Evolutionary conservation across 2,797 vertebrate genomes (phyloP), one percentile per base, ranked within the genome.

Genomic region (Periparus ater): DNA sequence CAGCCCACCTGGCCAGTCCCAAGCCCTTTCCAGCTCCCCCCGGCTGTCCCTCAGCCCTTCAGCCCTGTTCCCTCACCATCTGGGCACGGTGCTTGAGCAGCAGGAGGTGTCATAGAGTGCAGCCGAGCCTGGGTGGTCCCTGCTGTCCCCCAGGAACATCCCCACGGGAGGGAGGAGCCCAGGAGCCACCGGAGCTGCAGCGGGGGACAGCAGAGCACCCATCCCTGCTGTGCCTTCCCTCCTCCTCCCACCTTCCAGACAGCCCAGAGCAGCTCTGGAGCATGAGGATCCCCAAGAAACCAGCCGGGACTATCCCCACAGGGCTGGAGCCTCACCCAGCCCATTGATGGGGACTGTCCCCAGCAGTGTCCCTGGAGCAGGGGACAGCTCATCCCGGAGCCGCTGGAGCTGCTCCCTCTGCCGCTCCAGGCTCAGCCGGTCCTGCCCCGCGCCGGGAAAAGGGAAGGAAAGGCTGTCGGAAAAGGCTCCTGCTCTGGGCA

Each of bases 271-370:
- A 2, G 21, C 61, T 22, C 40, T 1, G 40, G 29, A 30, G 61
- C 13, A 2, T 9, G 6, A n/a, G 15, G 9, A 27, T 20, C 44
- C 32, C 53, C 29, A 23, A 18, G 16, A 53, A 53, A 19, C 17
- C 38, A 40, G 38, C 38, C 16, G 42, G 42, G 42, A 42, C 15
- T 42, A 17, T 42, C 25, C 65, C 26, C 13, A 7, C 7, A 12
- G 61, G 7, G 30, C 30, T 4, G n/a, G 12, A 71, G 51, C 68
- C 68, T 73, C 70, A 73, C 53, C 70, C 53, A 29, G 53, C 16
- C 16, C 26, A 4, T 4, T 7, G 6, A 1, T 6, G 4, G 50
- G 67, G 6, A 5, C 29, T 2, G 67, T 54, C 11, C 17, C 67
- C 53, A 11, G 68, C 30, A 19, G 22, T 0, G 68, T n/a, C 38